Percentiles rank a stretch among this genome's conserved stretches.
Evolutionary conservation across 2,797 vertebrate species (phyloP).

Genomic region (Bufotes viridis): DNA sequence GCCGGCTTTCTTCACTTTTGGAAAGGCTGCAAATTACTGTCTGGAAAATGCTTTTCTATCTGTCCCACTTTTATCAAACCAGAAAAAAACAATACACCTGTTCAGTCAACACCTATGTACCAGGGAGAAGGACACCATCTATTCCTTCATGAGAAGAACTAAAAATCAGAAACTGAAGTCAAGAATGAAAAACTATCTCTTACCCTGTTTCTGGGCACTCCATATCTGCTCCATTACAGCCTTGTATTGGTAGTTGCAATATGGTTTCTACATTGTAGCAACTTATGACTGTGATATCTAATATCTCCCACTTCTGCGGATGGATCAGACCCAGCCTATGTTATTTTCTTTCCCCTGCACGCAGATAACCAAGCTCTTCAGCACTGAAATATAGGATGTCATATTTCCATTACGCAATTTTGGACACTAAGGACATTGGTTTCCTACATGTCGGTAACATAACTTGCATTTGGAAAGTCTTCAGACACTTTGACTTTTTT

Average conservation of each 20-base stretch:
- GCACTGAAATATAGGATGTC: no score
- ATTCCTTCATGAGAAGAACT: not conserved
- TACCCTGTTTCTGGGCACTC: no score
- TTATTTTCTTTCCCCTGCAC: no score
- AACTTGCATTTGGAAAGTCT: no score
- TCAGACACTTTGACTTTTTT: no score
- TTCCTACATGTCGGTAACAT: no score
- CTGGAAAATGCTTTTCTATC: not conserved
- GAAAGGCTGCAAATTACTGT: not conserved
- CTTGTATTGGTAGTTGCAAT: not conserved
- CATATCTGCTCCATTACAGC: no score
- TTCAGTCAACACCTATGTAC: not conserved
- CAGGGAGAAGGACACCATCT: not conserved
- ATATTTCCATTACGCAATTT: no score
- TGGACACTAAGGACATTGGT: no score
- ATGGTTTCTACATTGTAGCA: not conserved
- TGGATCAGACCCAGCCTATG: not conserved
- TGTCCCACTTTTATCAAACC: not conserved
- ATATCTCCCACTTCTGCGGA: no score
- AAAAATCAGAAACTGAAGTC: not conserved
- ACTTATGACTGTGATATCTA: not conserved
- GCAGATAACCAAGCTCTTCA: not conserved
- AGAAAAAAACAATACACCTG: not conserved
- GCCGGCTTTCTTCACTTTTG: conserved; percentile 32
- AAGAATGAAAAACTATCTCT: not conserved